Evolutionary conservation across 2,888 invertebrate genomes (phyloP).

Genomic region (Orchesellides sinensis): DNA sequence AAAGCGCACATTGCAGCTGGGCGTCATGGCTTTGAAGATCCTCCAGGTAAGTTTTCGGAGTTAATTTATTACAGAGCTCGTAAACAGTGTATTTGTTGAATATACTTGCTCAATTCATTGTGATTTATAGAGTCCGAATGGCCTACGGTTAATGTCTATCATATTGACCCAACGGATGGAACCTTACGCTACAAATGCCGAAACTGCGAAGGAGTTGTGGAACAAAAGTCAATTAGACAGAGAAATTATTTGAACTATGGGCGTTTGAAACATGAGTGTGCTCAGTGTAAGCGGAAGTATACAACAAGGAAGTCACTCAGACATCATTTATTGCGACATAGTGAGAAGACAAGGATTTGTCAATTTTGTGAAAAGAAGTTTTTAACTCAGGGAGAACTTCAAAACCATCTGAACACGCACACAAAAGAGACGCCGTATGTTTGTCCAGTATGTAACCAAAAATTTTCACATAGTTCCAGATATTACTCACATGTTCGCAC

Average conservation of each 20-base stretch:
- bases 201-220: conserved; percentile 46
- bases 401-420: conserved; percentile 60
- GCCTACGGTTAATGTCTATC: conserved; percentile 21
- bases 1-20: neutral
- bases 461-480: conserved; percentile 48
- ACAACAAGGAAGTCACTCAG: conserved; percentile 42
- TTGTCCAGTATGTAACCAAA: conserved; percentile 45
- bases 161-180: conserved; percentile 41
- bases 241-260: conserved; percentile 6
- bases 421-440: conserved; percentile 33
- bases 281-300: conserved; percentile 34
- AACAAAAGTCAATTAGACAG: conserved; percentile 22
- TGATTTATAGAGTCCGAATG: conserved; percentile 40
- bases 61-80: neutral
- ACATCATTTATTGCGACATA: conserved; percentile 51
- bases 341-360: conserved; percentile 33
- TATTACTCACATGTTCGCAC: conserved; percentile 55
- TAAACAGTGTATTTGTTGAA: neutral
- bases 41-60: conserved; percentile 29
- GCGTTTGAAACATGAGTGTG: conserved; percentile 30
- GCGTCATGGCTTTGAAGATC: conserved; percentile 15
- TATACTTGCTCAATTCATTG: too few species aligned
- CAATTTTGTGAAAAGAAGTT: conserved; percentile 44
- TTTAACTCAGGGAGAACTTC: conserved; percentile 49
- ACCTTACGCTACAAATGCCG: conserved; percentile 53